Evolutionary conservation across 2,113 vertebrate species (phyloP).

Genomic region (Ornithorhynchus anatinus): DNA sequence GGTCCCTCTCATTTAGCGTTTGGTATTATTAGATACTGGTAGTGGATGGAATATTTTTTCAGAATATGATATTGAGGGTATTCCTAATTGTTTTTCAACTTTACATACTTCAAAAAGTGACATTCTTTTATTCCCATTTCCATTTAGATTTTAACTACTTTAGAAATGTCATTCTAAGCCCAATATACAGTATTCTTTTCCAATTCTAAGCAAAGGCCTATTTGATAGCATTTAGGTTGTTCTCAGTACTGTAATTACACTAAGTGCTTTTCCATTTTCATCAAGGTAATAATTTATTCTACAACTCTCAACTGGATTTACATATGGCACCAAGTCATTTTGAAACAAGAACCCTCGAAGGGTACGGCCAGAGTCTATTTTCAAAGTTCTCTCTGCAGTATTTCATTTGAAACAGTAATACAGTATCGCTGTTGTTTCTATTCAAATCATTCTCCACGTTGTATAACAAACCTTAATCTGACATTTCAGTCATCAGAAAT

Average conservation of each 20-base stretch:
- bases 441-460: not conserved
- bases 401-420: not conserved
- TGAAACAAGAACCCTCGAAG: not conserved
- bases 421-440: not conserved
- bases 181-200: not conserved
- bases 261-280: not conserved
- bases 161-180: not conserved
- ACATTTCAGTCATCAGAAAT: conserved; percentile 31
- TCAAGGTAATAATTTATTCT: not conserved
- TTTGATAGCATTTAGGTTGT: not conserved
- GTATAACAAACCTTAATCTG: conserved; percentile 35
- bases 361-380: not conserved
- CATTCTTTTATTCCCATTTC: not conserved
- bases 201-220: not conserved
- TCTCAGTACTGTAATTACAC: not conserved
- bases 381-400: not conserved
- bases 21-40: not conserved
- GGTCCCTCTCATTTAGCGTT: too few species aligned
- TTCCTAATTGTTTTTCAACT: not conserved
- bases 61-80: not conserved
- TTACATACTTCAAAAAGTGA: too few species aligned
- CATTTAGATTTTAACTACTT: not conserved
- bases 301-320: not conserved
- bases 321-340: not conserved
- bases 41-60: too few species aligned